Percentiles rank a stretch among this genome's conserved stretches.
phyloP scores from a whole-genome alignment of 2,888 invertebrate species.

The Trissolcus brochymenae region DNA sequence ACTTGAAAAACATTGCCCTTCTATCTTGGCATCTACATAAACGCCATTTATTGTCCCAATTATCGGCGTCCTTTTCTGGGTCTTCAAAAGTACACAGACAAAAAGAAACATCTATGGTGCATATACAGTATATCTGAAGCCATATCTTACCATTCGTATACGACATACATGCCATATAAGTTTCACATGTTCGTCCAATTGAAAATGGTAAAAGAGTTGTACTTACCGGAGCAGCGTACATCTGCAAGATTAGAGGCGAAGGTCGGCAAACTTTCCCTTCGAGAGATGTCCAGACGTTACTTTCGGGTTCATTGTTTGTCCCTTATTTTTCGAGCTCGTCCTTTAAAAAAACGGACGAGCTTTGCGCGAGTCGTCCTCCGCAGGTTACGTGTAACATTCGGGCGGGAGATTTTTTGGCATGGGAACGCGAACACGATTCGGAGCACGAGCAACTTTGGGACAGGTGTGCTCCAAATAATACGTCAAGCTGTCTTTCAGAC shows the following conservation, averaged over 20 bases:
- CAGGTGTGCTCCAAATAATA: constrained; percentile 72
- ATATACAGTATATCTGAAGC: no score
- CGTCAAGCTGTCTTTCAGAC: constrained; percentile 62
- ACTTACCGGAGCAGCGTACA: no score
- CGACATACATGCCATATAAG: no score
- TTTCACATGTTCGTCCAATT: no score
- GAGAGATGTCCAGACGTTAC: constrained; percentile 66
- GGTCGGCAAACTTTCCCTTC: constrained; percentile 54
- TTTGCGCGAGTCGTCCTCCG: constrained; percentile 48
- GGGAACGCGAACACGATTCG: constrained; percentile 59
- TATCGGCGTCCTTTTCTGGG: no score
- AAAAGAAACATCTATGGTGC: no score
- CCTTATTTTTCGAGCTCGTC: constrained; percentile 69
- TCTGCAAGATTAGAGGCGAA: constrained; percentile 12
- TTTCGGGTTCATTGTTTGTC: constrained; percentile 68
- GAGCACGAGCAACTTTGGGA: constrained; percentile 59
- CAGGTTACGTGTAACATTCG: constrained; percentile 21
- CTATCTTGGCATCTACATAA: no score
- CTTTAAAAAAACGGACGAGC: constrained; percentile 47
- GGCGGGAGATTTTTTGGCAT: constrained; percentile 52
- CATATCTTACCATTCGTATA: no score
- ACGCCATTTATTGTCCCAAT: no score
- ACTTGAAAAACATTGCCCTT: no score
- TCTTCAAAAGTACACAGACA: no score
- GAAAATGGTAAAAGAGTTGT: no score